These are phyloP conservation scores for Mimas tiliae DNA, from an alignment of 2,888 invertebrate species.

Conservation along the genomic window DNA sequence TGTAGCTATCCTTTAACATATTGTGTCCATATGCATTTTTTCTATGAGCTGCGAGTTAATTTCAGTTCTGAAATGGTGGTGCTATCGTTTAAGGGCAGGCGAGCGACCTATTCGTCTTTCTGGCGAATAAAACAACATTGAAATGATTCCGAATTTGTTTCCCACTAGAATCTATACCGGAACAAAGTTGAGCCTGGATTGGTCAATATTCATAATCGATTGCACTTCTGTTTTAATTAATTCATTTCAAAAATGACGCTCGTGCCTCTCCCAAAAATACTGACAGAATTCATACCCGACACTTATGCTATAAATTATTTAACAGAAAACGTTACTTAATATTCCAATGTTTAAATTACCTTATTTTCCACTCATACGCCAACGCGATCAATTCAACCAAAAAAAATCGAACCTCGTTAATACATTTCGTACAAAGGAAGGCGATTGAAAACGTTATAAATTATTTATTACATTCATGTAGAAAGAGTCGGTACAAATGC, in stretches of 20 bases:
- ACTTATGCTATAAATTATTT: background rate
- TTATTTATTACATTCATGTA: constrained; percentile 14
- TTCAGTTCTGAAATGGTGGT: too few species aligned
- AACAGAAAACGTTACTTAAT: background rate
- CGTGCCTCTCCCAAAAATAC: background rate
- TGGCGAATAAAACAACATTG: too few species aligned
- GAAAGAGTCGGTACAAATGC: constrained; percentile 9
- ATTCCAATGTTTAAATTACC: constrained; percentile 12
- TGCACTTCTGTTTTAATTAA: background rate
- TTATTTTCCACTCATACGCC: background rate
- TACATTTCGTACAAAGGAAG: background rate
- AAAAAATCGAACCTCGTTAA: background rate
- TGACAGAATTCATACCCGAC: background rate
- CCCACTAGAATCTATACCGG: too few species aligned
- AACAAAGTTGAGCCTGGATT: background rate
- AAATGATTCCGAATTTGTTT: too few species aligned
- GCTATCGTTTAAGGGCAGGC: too few species aligned
- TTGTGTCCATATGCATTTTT: too few species aligned
- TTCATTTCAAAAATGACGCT: background rate
- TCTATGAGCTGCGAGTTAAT: too few species aligned
- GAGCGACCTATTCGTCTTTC: too few species aligned
- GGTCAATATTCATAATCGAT: background rate
- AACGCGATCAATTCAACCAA: background rate
- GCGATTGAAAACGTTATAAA: constrained; percentile 15
- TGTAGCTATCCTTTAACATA: too few species aligned